Evolutionary conservation across 2,888 invertebrate genomes (phyloP).

Genomic region (Drosophila anomelani): DNA sequence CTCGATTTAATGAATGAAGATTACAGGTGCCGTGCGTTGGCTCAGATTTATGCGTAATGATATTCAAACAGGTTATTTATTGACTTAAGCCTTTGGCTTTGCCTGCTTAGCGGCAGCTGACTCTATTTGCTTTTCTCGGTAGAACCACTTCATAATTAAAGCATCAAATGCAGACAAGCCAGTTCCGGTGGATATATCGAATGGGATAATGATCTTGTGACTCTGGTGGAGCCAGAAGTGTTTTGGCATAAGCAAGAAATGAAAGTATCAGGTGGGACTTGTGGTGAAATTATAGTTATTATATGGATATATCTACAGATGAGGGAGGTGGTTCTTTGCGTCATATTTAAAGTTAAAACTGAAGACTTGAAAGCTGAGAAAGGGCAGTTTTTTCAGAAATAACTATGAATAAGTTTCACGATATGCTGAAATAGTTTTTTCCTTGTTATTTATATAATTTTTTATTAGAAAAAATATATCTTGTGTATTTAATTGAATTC

Average conservation of each 20-base stretch:
- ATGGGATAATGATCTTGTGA: slow-evolving; percentile 13
- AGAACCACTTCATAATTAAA: slow-evolving; percentile 62
- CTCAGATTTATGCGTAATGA: slow-evolving; percentile 58
- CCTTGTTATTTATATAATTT: background rate
- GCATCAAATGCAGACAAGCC: slow-evolving; percentile 66
- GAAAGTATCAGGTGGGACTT: background rate
- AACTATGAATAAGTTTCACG: background rate
- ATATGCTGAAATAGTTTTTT: too few relatives aligned
- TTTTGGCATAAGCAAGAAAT: background rate
- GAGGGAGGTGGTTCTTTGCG: too few relatives aligned
- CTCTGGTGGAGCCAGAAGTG: background rate
- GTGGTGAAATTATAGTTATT: background rate
- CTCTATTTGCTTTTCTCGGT: slow-evolving; percentile 39
- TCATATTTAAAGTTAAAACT: background rate
- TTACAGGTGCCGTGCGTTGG: slow-evolving; percentile 51
- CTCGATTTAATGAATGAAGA: slow-evolving; percentile 64
- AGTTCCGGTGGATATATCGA: slow-evolving; percentile 41
- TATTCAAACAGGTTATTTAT: slow-evolving; percentile 63
- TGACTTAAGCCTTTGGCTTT: slow-evolving; percentile 44
- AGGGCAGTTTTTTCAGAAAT: background rate
- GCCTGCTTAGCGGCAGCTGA: slow-evolving; percentile 15
- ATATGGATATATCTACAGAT: background rate
- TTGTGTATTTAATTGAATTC: background rate
- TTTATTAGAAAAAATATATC: background rate
- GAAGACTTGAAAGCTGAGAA: background rate